Evolutionary conservation across 2,888 invertebrate genomes (phyloP), one percentile per base, ranked within the genome.

Genomic region (Drosophila picticornis): DNA sequence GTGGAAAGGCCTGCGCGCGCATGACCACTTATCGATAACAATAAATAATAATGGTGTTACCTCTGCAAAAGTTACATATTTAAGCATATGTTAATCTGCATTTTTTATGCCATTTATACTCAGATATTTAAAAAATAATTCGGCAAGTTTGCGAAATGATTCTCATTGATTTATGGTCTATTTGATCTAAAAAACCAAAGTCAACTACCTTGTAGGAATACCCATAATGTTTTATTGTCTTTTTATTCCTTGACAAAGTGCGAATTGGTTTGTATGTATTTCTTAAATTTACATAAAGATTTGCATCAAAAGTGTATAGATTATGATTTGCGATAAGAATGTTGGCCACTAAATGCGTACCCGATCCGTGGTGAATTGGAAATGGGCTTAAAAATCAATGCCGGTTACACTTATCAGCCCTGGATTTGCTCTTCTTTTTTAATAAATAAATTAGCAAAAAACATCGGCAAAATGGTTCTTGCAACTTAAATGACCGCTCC

Each of bases 301-400:
- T 43, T 52, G 31, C 43, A 29, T 75, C 22, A n/a, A 48, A 22
- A 11, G 22, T 25, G 1, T 48, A 3, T 13, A 32, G n/a, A n/a
- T 40, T 48, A 5, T n/a, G 19, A 1, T 10, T 10, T 32, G 10
- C n/a, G 27, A n/a, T 50, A n/a, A 2, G 36, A 38, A 19, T 51
- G 10, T 32, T 50, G 22, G 25, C 10, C 1, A n/a, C 7, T 5
- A 13, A 61, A 66, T 73, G 73, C 77, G 74, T 48, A 4, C 51
- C 80, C 74, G 80, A 4, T 50, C 31, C 40, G 74, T 76, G 81
- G 80, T 81, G 81, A 72, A 83, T 22, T 82, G 80, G 81, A 81
- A 82, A 16, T 22, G 19, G 19, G 16, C 32, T 52, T 75, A 72
- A 64, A 75, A 77, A 11, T 27, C 27, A n/a, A n/a, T 59, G 64